A percentile compares a stretch with the other conserved stretches of the same genome.
These are phyloP conservation scores for Capitulum mitella DNA, from an alignment of 2,888 invertebrate species.

Conservation along the genomic window DNA sequence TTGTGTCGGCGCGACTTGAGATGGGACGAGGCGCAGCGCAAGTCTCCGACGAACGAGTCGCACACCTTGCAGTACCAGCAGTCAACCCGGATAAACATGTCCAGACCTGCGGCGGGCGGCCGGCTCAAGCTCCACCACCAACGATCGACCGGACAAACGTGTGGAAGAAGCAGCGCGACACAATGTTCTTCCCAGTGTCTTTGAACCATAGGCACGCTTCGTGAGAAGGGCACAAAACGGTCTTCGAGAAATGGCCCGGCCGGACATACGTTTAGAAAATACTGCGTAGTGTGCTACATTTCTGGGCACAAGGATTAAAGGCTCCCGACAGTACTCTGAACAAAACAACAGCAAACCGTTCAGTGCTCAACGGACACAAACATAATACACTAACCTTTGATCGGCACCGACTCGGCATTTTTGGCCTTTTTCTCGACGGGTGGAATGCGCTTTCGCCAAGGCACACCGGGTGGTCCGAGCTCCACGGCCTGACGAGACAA, in stretches of 20 bases:
- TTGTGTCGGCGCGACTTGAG: conserved; percentile 70
- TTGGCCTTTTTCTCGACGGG: background rate
- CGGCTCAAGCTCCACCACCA: background rate
- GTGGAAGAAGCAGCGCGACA: too few relatives aligned
- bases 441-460: background rate
- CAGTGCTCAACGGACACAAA: too few relatives aligned
- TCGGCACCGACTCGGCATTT: background rate
- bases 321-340: too few relatives aligned
- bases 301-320: too few relatives aligned
- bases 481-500: background rate
- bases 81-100: conserved; percentile 77
- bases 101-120: conserved; percentile 56
- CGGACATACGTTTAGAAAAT: too few relatives aligned
- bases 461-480: background rate
- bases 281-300: too few relatives aligned
- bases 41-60: conserved; percentile 77
- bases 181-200: too few relatives aligned
- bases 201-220: too few relatives aligned
- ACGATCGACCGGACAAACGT: too few relatives aligned
- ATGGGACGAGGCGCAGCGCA: conserved; percentile 79
- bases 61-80: conserved; percentile 87
- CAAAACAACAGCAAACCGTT: too few relatives aligned
- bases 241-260: too few relatives aligned
- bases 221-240: too few relatives aligned
- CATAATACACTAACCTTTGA: background rate